Evolutionary conservation across 2,888 invertebrate species (phyloP), one percentile per base, ranked within the genome.

Genomic region (Minunthozetes semirufus): DNA sequence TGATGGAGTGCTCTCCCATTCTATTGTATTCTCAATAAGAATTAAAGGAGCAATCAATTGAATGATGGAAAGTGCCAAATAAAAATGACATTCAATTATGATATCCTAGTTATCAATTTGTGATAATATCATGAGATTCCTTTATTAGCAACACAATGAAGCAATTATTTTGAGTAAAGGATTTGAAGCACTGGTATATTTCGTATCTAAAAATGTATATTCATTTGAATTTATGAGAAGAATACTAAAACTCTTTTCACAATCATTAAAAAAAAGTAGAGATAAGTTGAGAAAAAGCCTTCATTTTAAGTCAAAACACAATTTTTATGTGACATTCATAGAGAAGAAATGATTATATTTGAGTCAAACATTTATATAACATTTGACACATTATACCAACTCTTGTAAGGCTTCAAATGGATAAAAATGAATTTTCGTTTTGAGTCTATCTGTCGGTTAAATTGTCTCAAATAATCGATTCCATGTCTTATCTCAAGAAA

Each of bases 291-390:
- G 1, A 53, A 53, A 53, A 53, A 19, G 19, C 25, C 56, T 22
- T 22, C 56, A n/a, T 61, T 61, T 29, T 29, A 61, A 61, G 33
- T 61, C 61, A 61, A 61, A 61, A 59, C 15, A 59, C 27, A 61
- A 59, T 59, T 27, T 61, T 33, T 33, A 29, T 33, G 61, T 27
- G 17, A 25, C 33, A 38, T 38, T 70, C 22, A 71, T 8, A 22
- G 29, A 46, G 19, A 38, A 48, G 22, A 46, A 46, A 38, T 46
- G 19, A 42, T 66, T 66, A 19, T 46, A 68, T 71, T 46, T 46
- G 46, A 71, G 29, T 27, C 27, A 71, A 71, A 71, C 50, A 71
- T 71, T 50, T 46, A 46, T 46, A 46, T 71, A 46, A 71, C 71
- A 29, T 61, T 61, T 61, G 15, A 15, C 61, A 27, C 61, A 33